A percentile compares a stretch with the other conserved stretches of the same genome.
These are phyloP conservation scores for Pseudopleuronectes americanus DNA, from an alignment of 2,797 vertebrate species.

Conservation along the genomic window DNA sequence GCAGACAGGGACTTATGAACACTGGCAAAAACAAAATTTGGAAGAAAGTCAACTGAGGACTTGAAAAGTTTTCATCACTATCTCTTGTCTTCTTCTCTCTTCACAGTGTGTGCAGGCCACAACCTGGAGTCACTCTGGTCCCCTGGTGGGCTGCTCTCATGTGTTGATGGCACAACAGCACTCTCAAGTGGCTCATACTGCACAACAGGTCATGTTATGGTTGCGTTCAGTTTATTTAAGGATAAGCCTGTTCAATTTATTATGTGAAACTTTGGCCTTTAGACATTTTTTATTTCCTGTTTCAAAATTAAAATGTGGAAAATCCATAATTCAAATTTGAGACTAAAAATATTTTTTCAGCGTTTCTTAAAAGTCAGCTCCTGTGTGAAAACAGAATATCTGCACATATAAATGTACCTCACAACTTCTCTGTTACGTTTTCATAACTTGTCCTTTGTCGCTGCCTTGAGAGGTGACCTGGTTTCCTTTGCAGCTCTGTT, in stretches of 20 bases:
- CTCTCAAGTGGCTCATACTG: conserved; percentile 52
- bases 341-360: neutral
- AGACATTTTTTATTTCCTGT: neutral
- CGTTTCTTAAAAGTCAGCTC: neutral
- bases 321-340: neutral
- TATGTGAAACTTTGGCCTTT: neutral
- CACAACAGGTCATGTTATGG: neutral
- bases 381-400: neutral
- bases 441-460: neutral
- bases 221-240: neutral
- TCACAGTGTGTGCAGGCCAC: neutral
- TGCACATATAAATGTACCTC: neutral
- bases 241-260: neutral
- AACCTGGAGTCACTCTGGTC: neutral
- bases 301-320: neutral
- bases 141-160: neutral
- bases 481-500: conserved; percentile 11
- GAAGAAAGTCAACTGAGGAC: no score
- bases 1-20: no score
- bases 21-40: no score
- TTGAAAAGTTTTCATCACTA: no score
- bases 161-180: conserved; percentile 29
- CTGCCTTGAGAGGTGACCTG: conserved; percentile 1
- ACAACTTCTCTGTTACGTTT: neutral
- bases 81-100: no score